Percentiles rank a stretch among this genome's conserved stretches.
phyloP scores from a whole-genome alignment of 2,888 invertebrate species.

The Panzeria rudis region DNA sequence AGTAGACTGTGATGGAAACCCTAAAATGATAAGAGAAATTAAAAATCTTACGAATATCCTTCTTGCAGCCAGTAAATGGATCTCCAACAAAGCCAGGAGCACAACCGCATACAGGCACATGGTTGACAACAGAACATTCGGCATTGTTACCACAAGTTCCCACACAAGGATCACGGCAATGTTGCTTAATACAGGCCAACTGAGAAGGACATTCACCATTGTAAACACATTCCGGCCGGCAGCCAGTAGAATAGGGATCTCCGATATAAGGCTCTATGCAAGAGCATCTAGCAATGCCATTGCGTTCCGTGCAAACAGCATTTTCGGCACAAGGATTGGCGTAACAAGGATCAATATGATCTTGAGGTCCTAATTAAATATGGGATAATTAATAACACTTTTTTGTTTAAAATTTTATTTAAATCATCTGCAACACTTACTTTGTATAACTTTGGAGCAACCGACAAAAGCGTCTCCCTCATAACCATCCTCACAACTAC shows the following conservation, averaged over 20 bases:
- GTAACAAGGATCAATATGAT: conserved; percentile 86
- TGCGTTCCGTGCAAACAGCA: conserved; percentile 89
- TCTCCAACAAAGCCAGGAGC: conserved; percentile 90
- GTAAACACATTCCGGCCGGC: conserved; percentile 92
- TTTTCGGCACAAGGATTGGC: conserved; percentile 94
- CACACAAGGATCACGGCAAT: conserved; percentile 93
- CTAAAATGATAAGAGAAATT: background rate
- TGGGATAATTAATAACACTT: background rate
- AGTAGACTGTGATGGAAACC: background rate
- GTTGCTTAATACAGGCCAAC: conserved; percentile 91
- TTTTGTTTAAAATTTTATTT: background rate
- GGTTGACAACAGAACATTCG: conserved; percentile 92
- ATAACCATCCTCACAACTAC: conserved; percentile 90
- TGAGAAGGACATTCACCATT: conserved; percentile 92
- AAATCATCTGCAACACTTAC: conserved; percentile 77
- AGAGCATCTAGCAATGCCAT: conserved; percentile 89
- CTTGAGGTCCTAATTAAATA: conserved; percentile 76
- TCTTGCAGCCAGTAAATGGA: conserved; percentile 91
- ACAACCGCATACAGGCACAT: conserved; percentile 93
- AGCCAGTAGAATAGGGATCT: conserved; percentile 93
- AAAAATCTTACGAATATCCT: conserved; percentile 85
- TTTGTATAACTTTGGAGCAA: conserved; percentile 86
- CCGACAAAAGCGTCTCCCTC: conserved; percentile 94
- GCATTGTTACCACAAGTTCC: conserved; percentile 93
- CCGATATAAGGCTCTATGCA: conserved; percentile 95